Base-by-base conservation (phyloP, 1,140 invertebrate species). In the Sinella curviseta region DNA sequence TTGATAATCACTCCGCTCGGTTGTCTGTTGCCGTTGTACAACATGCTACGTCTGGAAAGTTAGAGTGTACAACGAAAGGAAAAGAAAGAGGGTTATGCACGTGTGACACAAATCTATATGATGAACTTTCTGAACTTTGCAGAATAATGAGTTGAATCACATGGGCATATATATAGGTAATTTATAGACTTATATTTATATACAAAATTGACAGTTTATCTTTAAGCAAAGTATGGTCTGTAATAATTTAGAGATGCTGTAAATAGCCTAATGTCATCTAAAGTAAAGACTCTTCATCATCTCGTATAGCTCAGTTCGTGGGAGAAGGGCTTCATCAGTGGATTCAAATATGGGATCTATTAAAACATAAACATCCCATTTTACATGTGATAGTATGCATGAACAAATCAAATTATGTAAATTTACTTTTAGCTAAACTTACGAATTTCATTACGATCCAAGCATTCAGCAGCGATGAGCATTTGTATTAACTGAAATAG, bases 361-460 rank as follows among this genome's bases (percentile, higher is more conserved):
- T 80, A 79, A 4, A 12, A 57, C 26, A 77, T 30, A 28, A 54
- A 67, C 28, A 76, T n/a, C n/a, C n/a, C 24, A 24, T 65, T 70
- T 34, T 31, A 39, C n/a, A 76, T 17, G 55, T 34, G 39, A 48
- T 70, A 30, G 14, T 34, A 39, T 73, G 33, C 77, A 48, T 39
- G 24, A 35, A 54, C 26, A n/a, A n/a, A n/a, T n/a, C n/a, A n/a
- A 0, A 75, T 39, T 78, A 36, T 48, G 39, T 4, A 39, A 20
- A n/a, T 48, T 65, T 26, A 35, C 26, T 36, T 28, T 4, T 2
- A 76, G 31, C 2, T 30, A 14, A n/a, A 74, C 79, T 83, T 79
- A 83, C 82, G 80, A 1, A 83, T 81, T 79, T 83, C 82, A 79
- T 83, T 81, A 0, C 36, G 4, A 35, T 83, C 82, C 48, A 83